These are phyloP conservation scores for Girardinus metallicus DNA, from an alignment of 2,797 vertebrate species.

Conservation along the genomic window DNA sequence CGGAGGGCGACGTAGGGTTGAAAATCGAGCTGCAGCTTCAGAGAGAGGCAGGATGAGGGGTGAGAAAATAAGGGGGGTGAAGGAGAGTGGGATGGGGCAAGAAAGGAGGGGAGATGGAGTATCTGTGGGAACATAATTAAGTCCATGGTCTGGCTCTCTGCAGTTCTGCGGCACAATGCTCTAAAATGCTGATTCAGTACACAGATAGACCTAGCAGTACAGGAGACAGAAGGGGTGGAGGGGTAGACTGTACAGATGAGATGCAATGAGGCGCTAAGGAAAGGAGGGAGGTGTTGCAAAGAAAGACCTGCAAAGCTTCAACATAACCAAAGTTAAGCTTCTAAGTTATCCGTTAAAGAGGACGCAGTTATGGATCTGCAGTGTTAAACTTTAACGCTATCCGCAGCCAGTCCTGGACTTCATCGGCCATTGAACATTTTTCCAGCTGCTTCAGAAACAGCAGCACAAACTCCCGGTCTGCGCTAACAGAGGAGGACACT, in stretches of 20 bases:
- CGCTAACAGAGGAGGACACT: constrained; percentile 28
- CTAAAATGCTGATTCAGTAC: constrained; percentile 81
- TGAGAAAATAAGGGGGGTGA: constrained; percentile 8
- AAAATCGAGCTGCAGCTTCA: constrained; percentile 33
- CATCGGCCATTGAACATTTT: constrained; percentile 22
- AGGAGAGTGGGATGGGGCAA: constrained; percentile 24
- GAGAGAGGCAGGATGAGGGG: constrained; percentile 4
- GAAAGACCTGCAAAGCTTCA: constrained; percentile 25
- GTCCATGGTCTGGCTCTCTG: constrained; percentile 70
- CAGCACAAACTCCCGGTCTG: not conserved
- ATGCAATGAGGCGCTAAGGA: constrained; percentile 26
- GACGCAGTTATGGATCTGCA: not conserved
- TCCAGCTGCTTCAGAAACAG: constrained; percentile 41
- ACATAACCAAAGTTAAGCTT: constrained; percentile 7
- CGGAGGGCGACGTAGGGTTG: not conserved
- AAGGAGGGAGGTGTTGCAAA: constrained; percentile 18
- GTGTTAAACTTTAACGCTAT: constrained; percentile 19
- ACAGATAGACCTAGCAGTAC: constrained; percentile 61
- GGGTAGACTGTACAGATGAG: constrained; percentile 21
- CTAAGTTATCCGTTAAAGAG: not conserved
- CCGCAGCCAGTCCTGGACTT: constrained; percentile 47
- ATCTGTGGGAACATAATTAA: constrained; percentile 77
- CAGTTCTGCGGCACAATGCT: constrained; percentile 76
- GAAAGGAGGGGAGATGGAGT: constrained; percentile 45
- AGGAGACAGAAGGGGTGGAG: constrained; percentile 28